Conservation (phyloP, 2,888 invertebrate species). For the Lepidocyrtoides sp. region DNA sequence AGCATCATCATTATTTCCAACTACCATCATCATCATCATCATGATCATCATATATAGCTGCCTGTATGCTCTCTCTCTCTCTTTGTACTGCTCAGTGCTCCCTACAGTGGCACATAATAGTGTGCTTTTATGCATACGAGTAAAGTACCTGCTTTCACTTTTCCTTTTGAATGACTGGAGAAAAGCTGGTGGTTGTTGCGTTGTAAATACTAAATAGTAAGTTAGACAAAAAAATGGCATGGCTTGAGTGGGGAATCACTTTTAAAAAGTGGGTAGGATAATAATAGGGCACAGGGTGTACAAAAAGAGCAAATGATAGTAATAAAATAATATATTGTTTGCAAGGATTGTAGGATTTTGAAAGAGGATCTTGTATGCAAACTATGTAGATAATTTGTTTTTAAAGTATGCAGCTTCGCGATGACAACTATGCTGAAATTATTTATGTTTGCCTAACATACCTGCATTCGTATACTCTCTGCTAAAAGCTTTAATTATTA, state of each 20-base stretch:
- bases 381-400: no score
- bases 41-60: no score
- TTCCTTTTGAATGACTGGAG: background rate
- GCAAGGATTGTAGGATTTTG: no score
- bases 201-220: background rate
- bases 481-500: no score
- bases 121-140: background rate
- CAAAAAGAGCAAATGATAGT: no score
- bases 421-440: no score
- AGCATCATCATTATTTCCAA: conserved; percentile 46
- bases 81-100: background rate
- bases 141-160: conserved; percentile 13
- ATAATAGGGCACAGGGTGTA: background rate
- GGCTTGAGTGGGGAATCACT: background rate
- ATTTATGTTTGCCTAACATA: no score
- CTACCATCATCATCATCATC: background rate
- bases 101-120: background rate
- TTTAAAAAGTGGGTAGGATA: background rate
- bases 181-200: background rate
- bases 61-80: background rate
- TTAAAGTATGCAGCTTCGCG: no score
- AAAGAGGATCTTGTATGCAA: no score
- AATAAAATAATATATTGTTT: no score
- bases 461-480: no score
- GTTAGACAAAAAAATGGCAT: background rate